A percentile compares a stretch with the other conserved stretches of the same genome.
Evolutionary conservation across 2,888 invertebrate genomes (phyloP).

Genomic region (Cryptus armator): DNA sequence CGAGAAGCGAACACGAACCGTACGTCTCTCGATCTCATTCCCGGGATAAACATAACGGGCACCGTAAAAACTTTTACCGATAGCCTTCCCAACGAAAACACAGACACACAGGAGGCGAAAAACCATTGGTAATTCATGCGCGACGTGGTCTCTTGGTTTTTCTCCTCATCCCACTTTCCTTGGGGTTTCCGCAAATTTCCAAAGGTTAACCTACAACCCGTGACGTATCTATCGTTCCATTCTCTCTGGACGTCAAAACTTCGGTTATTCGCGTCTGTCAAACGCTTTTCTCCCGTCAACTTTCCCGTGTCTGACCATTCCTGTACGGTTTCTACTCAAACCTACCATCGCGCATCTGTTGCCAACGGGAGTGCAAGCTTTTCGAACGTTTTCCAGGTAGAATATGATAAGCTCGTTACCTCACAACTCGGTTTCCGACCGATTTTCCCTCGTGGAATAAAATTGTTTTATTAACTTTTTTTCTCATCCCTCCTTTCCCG

Average conservation of each 20-base stretch:
- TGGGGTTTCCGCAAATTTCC: background rate
- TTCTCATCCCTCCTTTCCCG: background rate
- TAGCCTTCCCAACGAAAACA: constrained; percentile 36
- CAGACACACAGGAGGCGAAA: constrained; percentile 51
- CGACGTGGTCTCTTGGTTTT: constrained; percentile 68
- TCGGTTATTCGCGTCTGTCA: constrained; percentile 80
- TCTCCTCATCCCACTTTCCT: constrained; percentile 15
- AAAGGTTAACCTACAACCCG: background rate
- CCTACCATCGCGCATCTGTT: background rate
- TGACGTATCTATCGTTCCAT: constrained; percentile 32
- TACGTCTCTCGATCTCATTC: constrained; percentile 45
- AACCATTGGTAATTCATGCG: constrained; percentile 81
- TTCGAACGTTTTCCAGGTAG: constrained; percentile 34
- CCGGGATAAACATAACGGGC: constrained; percentile 29
- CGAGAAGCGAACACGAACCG: background rate
- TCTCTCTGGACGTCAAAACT: constrained; percentile 77
- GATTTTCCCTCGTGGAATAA: constrained; percentile 37
- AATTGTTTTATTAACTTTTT: constrained; percentile 28
- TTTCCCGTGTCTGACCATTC: constrained; percentile 74
- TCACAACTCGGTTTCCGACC: background rate
- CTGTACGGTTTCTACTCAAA: constrained; percentile 69
- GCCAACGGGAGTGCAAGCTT: background rate
- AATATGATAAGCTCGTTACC: constrained; percentile 67
- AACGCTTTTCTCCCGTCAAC: constrained; percentile 79
- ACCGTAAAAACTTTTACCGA: constrained; percentile 64